Evolutionary conservation across 2,797 vertebrate species (phyloP).

Genomic region (Enoplosus armatus): DNA sequence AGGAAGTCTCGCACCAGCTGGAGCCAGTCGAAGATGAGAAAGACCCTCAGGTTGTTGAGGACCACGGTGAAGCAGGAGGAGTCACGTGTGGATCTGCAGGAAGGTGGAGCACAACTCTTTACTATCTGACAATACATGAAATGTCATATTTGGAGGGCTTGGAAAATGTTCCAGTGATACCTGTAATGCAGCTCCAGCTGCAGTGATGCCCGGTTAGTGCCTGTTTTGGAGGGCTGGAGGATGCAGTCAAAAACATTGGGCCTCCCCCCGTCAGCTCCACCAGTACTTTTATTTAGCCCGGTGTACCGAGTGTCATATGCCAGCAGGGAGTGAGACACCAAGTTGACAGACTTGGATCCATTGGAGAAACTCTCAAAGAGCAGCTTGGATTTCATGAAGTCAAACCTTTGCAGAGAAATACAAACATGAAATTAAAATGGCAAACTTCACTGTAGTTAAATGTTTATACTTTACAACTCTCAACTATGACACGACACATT

Average conservation of each 20-base stretch:
- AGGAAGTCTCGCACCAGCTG: conserved; percentile 93
- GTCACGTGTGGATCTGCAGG: conserved; percentile 91
- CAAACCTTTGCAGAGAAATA: conserved; percentile 86
- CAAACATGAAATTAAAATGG: not conserved
- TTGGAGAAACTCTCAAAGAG: conserved; percentile 98
- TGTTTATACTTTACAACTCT: not conserved
- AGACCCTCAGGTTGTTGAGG: conserved; percentile 96
- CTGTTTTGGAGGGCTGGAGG: conserved; percentile 93
- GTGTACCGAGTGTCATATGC: conserved; percentile 92
- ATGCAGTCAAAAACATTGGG: conserved; percentile 94
- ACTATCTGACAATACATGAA: not conserved
- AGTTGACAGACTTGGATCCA: conserved; percentile 93
- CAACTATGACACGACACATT: no score
- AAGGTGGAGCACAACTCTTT: not conserved
- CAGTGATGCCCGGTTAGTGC: conserved; percentile 88
- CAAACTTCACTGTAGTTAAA: no score
- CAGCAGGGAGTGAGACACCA: conserved; percentile 98
- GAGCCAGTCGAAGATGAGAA: conserved; percentile 98
- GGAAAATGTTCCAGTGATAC: conserved; percentile 77
- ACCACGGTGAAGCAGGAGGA: conserved; percentile 96
- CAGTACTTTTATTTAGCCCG: conserved; percentile 48
- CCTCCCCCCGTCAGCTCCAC: conserved; percentile 51
- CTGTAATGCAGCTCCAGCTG: conserved; percentile 97
- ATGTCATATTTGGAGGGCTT: not conserved
- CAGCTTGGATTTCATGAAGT: conserved; percentile 98